Base-by-base conservation (phyloP, 2,797 vertebrate species). In the Pseudomugil tenellus region DNA sequence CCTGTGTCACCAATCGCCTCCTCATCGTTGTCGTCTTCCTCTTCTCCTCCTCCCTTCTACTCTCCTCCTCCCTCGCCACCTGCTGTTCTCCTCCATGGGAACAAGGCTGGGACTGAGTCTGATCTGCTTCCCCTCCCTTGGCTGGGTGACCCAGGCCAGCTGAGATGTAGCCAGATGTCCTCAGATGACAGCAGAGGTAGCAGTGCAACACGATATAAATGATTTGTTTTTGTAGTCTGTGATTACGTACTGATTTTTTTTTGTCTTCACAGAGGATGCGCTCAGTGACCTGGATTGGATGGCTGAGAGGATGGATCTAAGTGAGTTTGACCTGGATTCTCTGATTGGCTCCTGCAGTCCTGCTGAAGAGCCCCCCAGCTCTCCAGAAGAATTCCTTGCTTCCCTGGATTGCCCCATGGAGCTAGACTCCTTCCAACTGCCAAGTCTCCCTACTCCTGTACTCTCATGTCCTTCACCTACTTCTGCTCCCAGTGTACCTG, bases 211-310 rank as follows among this genome's bases (percentile, higher is more conserved):
- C 3, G 6, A 10, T 16, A 28, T 1, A 48, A 48, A 21, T 46
- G 6, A 11, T 9, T 49, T 25, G 1, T 6, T 8, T 34, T 46
- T 23, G 25, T 19, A 14, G n/a, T 21, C 31, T 37, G 0, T 0
- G 3, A 39, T 3, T 35, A 31, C 21, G 29, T 1, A 2, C 8
- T 64, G 16, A 51, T 39, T 34, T 35, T 16, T 59, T 25, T 67
- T 66, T 74, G 3, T 32, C 2, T 56, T n/a, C 23, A 12, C 79
- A 94, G 96, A 95, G 87, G 95, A 96, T 80, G 87, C 90, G 63
- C 96, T 98, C 79, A 91, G 89, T 80, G 95, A 95, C 91, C 94
- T 97, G 90, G 96, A 97, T 86, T 99, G 97, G 97, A 98, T 98
- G 97, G 93, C 95, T 66, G 95, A 98, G 93, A 96, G 94, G 89